Base-by-base conservation (phyloP, 1,140 invertebrate species). In the Bombus haemorrhoidalis region DNA sequence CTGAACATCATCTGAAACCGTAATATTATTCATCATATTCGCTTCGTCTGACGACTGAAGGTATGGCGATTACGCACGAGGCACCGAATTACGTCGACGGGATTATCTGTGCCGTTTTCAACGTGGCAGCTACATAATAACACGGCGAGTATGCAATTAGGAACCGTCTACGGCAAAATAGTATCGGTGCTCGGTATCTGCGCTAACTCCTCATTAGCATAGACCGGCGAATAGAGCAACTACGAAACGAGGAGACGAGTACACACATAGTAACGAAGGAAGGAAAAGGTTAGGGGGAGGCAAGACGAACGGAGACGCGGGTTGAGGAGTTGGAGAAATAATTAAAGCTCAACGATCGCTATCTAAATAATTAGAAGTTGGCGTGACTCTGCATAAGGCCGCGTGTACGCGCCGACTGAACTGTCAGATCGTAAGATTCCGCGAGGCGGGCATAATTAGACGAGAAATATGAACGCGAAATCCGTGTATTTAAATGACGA, bases 391-490 rank as follows among this genome's bases (percentile, higher is more conserved):
- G 88, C 88, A 86, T 87, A 89, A 88, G 71, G 85, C 82, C 71
- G 73, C 74, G 66, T 87, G 75, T 71, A 89, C 57, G 86, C 75
- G 74, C 53, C 86, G 80, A 37, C 83, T 84, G 53, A 80, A 86
- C 86, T 89, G 93, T 93, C 91, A 93, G 93, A 93, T 93, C 79
- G 91, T 91, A 92, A 91, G 92, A 90, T 92, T 93, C 91, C 79
- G 85, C 72, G 81, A 64, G 86, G 87, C 91, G 88, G 89, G 92
- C 87, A 93, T 94, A 94, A 94, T 94, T 94, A 93, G 88, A 89
- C 87, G 90, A 91, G 86, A 92, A 89, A 90, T 92, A 93, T 92
- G 91, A 92, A 93, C 90, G 90, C 78, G 88, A 92, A 93, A 92
- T 91, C 83, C 89, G 88, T 89, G 90, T 89, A 93, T 92, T 90